Evolutionary conservation across 2,113 vertebrate genomes (phyloP).

Genomic region (Scartelaos histophorus): DNA sequence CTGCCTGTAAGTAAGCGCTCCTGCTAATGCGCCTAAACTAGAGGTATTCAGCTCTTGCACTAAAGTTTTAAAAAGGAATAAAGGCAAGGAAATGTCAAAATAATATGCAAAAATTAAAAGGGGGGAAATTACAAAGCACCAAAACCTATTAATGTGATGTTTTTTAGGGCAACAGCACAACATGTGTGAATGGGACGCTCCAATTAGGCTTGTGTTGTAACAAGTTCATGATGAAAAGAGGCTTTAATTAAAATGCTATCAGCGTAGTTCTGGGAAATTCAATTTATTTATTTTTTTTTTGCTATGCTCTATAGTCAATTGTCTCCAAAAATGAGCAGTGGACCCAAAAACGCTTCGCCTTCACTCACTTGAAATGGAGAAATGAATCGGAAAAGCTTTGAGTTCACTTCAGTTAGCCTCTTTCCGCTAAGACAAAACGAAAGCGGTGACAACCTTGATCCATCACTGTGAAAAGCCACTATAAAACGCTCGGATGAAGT

Average conservation of each 20-base stretch:
- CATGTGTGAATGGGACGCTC: constrained; percentile 27
- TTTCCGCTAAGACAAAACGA: constrained; percentile 51
- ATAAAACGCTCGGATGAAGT: constrained; percentile 38
- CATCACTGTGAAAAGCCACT: constrained; percentile 49
- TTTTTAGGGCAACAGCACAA: constrained; percentile 18
- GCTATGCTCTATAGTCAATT: constrained; percentile 17
- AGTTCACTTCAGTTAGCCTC: constrained; percentile 45
- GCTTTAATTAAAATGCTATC: constrained; percentile 61
- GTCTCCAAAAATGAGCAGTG: constrained; percentile 55
- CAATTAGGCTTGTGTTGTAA: constrained; percentile 50
- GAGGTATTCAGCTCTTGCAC: background rate
- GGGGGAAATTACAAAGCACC: constrained; percentile 46
- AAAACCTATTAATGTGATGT: constrained; percentile 5
- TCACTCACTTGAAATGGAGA: constrained; percentile 42
- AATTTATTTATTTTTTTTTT: constrained; percentile 33
- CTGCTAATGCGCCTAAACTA: background rate
- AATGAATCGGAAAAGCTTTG: constrained; percentile 51
- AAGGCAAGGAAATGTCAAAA: constrained; percentile 17
- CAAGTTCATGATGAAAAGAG: constrained; percentile 44
- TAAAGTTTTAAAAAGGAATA: background rate
- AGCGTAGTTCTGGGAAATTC: constrained; percentile 56
- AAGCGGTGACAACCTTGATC: constrained; percentile 56
- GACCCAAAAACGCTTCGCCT: constrained; percentile 45
- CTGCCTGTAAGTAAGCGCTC: constrained; percentile 42
- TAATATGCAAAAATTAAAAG: constrained; percentile 2